Percentiles rank a stretch among this genome's conserved stretches.
phyloP scores from a whole-genome alignment of 2,797 vertebrate species.

The Sternotherus odoratus region DNA sequence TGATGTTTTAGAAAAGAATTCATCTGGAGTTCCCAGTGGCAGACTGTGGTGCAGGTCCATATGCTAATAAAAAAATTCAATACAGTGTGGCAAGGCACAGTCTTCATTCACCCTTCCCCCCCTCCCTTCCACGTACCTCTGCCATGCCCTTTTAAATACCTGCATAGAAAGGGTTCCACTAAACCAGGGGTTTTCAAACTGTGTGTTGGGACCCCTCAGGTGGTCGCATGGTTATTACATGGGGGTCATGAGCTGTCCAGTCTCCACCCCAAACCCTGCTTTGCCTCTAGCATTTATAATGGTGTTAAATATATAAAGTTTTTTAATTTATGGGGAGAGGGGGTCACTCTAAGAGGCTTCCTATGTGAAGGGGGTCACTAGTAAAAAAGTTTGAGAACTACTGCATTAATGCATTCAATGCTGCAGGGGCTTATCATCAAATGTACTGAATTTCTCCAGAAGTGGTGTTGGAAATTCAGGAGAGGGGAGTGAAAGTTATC shows the following conservation, averaged over 20 bases:
- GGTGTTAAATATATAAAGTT: too few species aligned
- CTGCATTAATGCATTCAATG: background rate
- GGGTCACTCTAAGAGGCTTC: too few species aligned
- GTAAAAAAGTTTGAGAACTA: too few species aligned
- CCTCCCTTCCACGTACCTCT: rapidly evolving
- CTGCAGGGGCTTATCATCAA: background rate
- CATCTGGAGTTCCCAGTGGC: background rate
- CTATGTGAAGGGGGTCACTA: too few species aligned
- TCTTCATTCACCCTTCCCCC: background rate
- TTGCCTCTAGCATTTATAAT: too few species aligned
- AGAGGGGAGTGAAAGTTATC: background rate
- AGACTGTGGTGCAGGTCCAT: background rate
- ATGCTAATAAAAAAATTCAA: background rate
- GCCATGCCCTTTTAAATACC: background rate
- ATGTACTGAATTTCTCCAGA: constrained; percentile 16
- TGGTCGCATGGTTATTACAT: too few species aligned
- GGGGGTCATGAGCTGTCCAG: too few species aligned
- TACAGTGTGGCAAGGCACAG: background rate
- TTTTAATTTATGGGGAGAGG: too few species aligned
- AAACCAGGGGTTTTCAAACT: too few species aligned
- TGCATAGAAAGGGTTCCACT: background rate
- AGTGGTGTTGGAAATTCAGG: background rate
- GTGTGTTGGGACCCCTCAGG: too few species aligned
- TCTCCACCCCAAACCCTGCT: too few species aligned
- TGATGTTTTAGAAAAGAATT: background rate